These are phyloP conservation scores for Poecilia picta DNA, from an alignment of 2,797 vertebrate genomes.

Conservation along the genomic window DNA sequence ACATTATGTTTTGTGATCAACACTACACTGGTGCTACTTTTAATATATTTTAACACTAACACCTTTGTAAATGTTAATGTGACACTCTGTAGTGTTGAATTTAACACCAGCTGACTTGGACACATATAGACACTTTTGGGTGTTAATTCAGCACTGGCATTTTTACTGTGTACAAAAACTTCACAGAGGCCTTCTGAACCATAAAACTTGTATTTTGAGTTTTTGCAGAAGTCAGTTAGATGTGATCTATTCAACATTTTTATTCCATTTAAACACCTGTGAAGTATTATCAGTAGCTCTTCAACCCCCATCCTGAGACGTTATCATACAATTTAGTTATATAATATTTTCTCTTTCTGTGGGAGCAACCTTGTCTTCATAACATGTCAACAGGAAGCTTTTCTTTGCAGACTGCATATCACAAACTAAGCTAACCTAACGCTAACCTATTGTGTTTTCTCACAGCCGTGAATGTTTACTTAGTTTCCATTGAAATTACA, in stretches of 20 bases:
- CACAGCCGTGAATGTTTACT: constrained; percentile 8
- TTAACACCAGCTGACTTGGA: no score
- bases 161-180: no score
- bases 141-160: no score
- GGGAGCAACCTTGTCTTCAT: not conserved
- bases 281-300: not conserved
- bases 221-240: no score
- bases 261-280: not conserved
- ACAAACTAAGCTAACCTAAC: not conserved
- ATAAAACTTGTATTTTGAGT: no score
- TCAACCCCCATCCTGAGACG: not conserved
- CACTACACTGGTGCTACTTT: no score
- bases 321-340: not conserved
- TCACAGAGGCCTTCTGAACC: no score
- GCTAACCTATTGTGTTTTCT: constrained; percentile 16
- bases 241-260: not conserved
- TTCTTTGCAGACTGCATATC: not conserved
- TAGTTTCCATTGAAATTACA: not conserved
- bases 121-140: no score
- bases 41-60: no score
- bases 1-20: no score
- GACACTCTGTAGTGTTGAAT: no score
- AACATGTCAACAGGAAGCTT: not conserved
- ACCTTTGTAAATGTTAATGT: no score
- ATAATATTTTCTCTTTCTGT: not conserved